Evolutionary conservation across 2,113 vertebrate species (phyloP).

Genomic region (Perca fluviatilis): DNA sequence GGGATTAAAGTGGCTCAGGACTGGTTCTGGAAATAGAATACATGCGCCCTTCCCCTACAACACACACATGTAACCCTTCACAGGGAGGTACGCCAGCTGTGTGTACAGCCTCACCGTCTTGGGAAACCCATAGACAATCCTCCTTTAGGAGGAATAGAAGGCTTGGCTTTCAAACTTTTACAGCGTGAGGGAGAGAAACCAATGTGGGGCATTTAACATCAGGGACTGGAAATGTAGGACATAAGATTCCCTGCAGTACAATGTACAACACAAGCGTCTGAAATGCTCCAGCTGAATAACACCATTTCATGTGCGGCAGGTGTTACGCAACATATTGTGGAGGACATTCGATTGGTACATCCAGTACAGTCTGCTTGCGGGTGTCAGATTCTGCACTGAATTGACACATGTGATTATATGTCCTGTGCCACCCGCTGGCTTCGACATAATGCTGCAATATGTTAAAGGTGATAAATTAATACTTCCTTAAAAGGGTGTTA

Average conservation of each 20-base stretch:
- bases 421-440: constrained; percentile 40
- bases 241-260: constrained; percentile 59
- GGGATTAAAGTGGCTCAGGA: constrained; percentile 81
- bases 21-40: constrained; percentile 82
- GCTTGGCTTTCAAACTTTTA: constrained; percentile 19
- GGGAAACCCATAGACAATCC: constrained; percentile 54
- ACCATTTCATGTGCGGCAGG: constrained; percentile 33
- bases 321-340: constrained; percentile 65
- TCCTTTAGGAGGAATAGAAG: background rate
- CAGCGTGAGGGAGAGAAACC: constrained; percentile 23
- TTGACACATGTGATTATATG: constrained; percentile 67
- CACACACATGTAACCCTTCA: constrained; percentile 63
- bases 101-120: constrained; percentile 23
- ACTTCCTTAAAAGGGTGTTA: background rate
- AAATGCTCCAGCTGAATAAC: constrained; percentile 44
- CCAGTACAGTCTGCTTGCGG: constrained; percentile 54
- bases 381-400: constrained; percentile 75
- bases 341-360: constrained; percentile 56
- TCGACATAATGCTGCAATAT: constrained; percentile 19
- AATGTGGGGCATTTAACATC: constrained; percentile 45
- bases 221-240: constrained; percentile 56
- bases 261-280: constrained; percentile 36
- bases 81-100: constrained; percentile 66
- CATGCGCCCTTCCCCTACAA: constrained; percentile 58
- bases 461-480: constrained; percentile 5